Base-by-base conservation (phyloP, 2,113 vertebrate genomes). In the Lepisosteus osseus region DNA sequence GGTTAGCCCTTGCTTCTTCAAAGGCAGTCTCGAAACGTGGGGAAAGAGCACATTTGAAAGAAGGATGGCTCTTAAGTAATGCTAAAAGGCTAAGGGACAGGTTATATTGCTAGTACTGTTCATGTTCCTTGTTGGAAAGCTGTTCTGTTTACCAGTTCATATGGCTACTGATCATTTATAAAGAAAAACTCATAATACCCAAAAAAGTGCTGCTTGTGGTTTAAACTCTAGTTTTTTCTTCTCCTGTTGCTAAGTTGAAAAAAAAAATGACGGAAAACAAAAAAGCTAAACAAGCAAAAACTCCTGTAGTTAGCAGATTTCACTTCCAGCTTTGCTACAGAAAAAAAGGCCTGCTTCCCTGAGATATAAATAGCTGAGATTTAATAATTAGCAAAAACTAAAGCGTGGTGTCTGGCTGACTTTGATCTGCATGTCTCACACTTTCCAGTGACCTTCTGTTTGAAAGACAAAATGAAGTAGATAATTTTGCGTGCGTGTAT, bases 351-450 rank as follows among this genome's bases (percentile, higher is more conserved):
- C 74, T 82, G 73, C 76, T 87, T 86, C 83, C 80, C 76, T 70
- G 74, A 84, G 83, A 84, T 90, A 88, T 89, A 90, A 88, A 90
- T 89, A 86, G 87, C 80, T 63, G 71, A 82, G 82, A 85, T 90
- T 88, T 84, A 78, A 83, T 87, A 86, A 89, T 91, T 88, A 88
- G 79, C 83, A 70, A 80, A 87, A 88, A 85, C 83, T 75, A 84
- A 86, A 79, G 85, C 81, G 80, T 70, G 79, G 78, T 84, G 81
- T 81, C 74, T 83, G 72, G 72, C 74, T 76, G 71, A 80, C 80
- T 89, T 85, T 86, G 79, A 87, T 87, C 86, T 77, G 77, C 79
- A 82, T 73, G 75, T 77, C 76, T 75, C 56, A 54, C 51, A 64
- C 64, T 73, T 77, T 68, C 83, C 82, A 71, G 75, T 86, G 84